These are phyloP conservation scores for Drosophila paulistorum DNA, from an alignment of 1,140 invertebrate genomes.

Conservation along the genomic window DNA sequence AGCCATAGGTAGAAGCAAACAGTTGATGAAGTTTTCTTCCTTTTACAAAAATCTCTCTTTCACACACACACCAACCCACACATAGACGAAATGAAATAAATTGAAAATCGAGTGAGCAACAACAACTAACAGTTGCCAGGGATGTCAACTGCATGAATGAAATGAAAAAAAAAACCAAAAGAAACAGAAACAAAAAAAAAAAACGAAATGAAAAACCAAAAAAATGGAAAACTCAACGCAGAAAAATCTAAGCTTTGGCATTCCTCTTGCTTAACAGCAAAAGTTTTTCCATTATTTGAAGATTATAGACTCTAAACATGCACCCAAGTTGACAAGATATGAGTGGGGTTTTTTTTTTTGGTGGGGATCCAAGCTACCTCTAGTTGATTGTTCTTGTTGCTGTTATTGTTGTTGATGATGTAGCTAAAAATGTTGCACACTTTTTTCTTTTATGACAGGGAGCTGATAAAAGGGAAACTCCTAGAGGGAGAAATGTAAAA, in stretches of 20 bases:
- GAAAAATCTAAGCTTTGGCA: constrained; percentile 75
- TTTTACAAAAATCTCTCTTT: constrained; percentile 26
- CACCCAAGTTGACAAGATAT: constrained; percentile 62
- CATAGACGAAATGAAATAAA: constrained; percentile 68
- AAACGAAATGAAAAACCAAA: constrained; percentile 40
- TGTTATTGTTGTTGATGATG: constrained; percentile 46
- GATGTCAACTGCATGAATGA: constrained; percentile 66
- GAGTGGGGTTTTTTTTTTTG: constrained; percentile 8
- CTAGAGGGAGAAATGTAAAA: constrained; percentile 53
- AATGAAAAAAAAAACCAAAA: background rate
- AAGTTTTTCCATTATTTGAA: constrained; percentile 83
- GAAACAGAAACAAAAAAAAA: constrained; percentile 20
- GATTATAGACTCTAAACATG: constrained; percentile 82
- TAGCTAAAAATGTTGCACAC: constrained; percentile 70
- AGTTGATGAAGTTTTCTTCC: constrained; percentile 74
- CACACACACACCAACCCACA: constrained; percentile 7
- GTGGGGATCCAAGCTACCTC: constrained; percentile 19
- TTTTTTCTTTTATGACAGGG: constrained; percentile 73
- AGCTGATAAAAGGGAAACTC: constrained; percentile 55
- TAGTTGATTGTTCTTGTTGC: constrained; percentile 56
- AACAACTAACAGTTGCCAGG: constrained; percentile 42
- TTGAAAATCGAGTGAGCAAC: constrained; percentile 76
- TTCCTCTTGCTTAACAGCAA: constrained; percentile 81
- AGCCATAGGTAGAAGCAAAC: constrained; percentile 77
- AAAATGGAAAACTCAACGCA: constrained; percentile 18